phyloP scores from a whole-genome alignment of 1,140 invertebrate genomes.

The Linepithema humile region DNA sequence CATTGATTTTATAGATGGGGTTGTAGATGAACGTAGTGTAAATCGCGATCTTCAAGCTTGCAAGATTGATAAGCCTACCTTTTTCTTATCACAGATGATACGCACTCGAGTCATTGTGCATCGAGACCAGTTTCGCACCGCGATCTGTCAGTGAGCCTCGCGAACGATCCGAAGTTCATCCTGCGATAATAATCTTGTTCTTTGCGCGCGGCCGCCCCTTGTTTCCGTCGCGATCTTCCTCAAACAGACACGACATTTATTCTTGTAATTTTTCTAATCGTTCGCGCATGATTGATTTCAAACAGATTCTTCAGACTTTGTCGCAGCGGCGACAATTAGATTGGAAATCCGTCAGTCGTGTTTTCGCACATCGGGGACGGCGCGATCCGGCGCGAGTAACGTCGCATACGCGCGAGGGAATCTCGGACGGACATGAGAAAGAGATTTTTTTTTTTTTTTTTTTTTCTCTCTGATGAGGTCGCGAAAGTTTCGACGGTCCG shows the following conservation, averaged over 20 bases:
- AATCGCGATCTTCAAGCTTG: not conserved
- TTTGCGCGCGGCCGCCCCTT: not conserved
- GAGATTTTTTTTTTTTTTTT: not conserved
- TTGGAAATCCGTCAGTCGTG: slow-evolving; percentile 9
- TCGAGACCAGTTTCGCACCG: slow-evolving; percentile 38
- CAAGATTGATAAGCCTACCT: not conserved
- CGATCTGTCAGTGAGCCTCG: slow-evolving; percentile 28
- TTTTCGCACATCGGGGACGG: not conserved
- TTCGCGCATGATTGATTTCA: not conserved
- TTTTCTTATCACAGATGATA: not conserved
- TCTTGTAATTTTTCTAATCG: slow-evolving; percentile 3
- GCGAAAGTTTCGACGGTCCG: slow-evolving; percentile 44
- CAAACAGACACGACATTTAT: not conserved
- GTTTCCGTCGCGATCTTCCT: not conserved
- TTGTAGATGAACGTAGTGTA: not conserved
- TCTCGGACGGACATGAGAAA: not conserved
- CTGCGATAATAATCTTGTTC: slow-evolving; percentile 3
- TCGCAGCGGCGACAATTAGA: not conserved
- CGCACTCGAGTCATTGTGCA: slow-evolving; percentile 46
- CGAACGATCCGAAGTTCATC: slow-evolving; percentile 23
- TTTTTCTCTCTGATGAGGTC: not conserved
- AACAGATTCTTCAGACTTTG: not conserved
- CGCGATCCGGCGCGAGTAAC: not conserved
- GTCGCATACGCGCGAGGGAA: not conserved
- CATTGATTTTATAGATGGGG: not conserved